Conservation (phyloP, 1,140 invertebrate genomes). For the Holotrichia oblita region DNA sequence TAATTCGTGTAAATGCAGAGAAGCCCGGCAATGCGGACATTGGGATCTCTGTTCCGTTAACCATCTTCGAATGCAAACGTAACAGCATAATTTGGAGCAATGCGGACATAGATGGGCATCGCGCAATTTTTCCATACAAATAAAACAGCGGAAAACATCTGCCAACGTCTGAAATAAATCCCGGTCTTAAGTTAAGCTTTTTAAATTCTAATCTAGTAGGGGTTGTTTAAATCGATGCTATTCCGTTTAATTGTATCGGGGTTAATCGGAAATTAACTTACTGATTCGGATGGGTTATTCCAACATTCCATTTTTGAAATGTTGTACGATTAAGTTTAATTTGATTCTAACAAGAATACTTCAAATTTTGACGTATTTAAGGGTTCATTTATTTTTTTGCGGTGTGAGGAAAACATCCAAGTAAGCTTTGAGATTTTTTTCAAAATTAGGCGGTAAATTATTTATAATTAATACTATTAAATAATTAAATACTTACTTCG, state of each 20-base stretch:
- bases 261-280: conserved; percentile 23
- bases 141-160: conserved; percentile 95
- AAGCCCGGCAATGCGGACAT: conserved; percentile 92
- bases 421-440: neutral
- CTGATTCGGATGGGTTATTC: conserved; percentile 38
- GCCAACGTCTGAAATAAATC: conserved; percentile 75
- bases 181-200: neutral
- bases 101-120: conserved; percentile 94
- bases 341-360: conserved; percentile 18
- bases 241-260: neutral
- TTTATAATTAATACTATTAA: neutral
- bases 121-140: conserved; percentile 95
- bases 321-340: conserved; percentile 13
- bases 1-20: conserved; percentile 88
- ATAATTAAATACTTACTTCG: neutral
- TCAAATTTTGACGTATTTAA: conserved; percentile 22
- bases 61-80: conserved; percentile 90
- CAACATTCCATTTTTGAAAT: conserved; percentile 37
- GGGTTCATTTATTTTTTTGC: conserved; percentile 8
- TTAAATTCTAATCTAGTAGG: neutral
- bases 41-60: conserved; percentile 91
- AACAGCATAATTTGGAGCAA: conserved; percentile 94
- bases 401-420: neutral
- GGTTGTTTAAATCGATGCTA: neutral
- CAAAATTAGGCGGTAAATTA: neutral